Base-by-base conservation (phyloP, 1,140 invertebrate genomes). In the Heterodera carotae region DNA sequence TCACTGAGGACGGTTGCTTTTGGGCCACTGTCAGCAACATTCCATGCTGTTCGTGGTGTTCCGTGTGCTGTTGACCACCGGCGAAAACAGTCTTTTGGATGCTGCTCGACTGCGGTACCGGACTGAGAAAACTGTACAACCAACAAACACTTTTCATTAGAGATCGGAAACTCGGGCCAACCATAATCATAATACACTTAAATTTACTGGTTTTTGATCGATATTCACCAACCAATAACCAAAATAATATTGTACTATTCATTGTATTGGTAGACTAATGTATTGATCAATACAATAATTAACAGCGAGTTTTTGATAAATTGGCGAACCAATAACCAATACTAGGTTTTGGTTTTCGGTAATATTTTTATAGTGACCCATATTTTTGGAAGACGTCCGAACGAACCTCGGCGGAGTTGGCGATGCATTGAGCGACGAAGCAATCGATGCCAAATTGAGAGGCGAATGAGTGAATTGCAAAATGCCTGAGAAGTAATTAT, bases 401-500 rank as follows among this genome's bases (percentile, higher is more conserved):
- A 31, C n/a, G 7, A 1, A 66, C 62, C 62, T 66, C 22, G 62
- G 62, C 5, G 62, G 62, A 12, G 62, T 31, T 66, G 62, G 62
- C 27, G 62, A 66, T 6, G 27, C 33, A n/a, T 34, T 66, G 33
- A 34, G 29, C 27, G 62, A 66, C 29, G 29, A 31, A 34, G 33
- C 25, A 5, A 66, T 66, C 10, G 62, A 66, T 18, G 62, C 27
- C 27, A 66, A 66, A 27, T 66, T 66, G 62, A 34, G 29, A n/a
- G 62, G 62, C 0, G 62, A 66, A 2, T 29, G 33, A 6, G 62
- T 25, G 6, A 31, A 66, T 0, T 66, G 29, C 29, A 66, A 25
- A 29, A 66, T 29, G 29, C 62, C 62, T 12, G 62, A 66, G 62
- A 66, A 34, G 62, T 66, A 66, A 34, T 66, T 66, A 25, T 66